A percentile compares a stretch with the other conserved stretches of the same genome.
Evolutionary conservation across 2,797 vertebrate species (phyloP).

Genomic region (Rhyacichthys aspro): DNA sequence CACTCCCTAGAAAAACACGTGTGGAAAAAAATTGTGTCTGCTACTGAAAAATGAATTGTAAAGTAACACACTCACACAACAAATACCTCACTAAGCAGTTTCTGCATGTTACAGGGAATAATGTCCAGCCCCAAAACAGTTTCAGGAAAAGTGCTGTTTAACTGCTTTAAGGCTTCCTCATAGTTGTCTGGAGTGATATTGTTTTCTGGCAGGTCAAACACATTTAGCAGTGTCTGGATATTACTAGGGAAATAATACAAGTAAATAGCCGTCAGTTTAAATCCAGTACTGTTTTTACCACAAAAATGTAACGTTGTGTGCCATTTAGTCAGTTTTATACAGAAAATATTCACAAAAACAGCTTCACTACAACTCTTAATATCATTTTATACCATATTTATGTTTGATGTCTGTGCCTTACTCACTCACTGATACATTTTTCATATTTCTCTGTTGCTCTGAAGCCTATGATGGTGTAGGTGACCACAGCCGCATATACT

Average conservation of each 20-base stretch:
- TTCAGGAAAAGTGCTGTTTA: constrained; percentile 70
- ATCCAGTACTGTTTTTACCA: too few species aligned
- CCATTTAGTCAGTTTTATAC: too few species aligned
- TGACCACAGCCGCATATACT: constrained; percentile 88
- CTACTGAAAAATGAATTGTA: background rate
- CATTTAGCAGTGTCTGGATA: constrained; percentile 86
- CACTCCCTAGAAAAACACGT: constrained; percentile 82
- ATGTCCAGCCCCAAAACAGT: constrained; percentile 75
- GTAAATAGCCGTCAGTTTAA: too few species aligned
- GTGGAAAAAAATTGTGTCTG: background rate
- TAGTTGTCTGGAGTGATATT: constrained; percentile 86
- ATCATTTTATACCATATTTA: too few species aligned
- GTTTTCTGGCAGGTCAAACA: constrained; percentile 85
- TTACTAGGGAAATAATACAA: constrained; percentile 83
- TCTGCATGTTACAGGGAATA: constrained; percentile 82
- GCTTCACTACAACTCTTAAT: too few species aligned
- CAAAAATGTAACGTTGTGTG: background rate
- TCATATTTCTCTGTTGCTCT: constrained; percentile 90
- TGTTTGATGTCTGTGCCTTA: constrained; percentile 1
- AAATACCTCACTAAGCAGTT: constrained; percentile 85
- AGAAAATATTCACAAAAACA: too few species aligned
- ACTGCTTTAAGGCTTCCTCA: constrained; percentile 50
- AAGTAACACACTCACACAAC: background rate
- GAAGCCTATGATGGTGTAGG: constrained; percentile 96
- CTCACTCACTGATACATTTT: constrained; percentile 85